These are phyloP conservation scores for Chrysina gloriosa DNA, from an alignment of 2,888 invertebrate species.

Conservation along the genomic window DNA sequence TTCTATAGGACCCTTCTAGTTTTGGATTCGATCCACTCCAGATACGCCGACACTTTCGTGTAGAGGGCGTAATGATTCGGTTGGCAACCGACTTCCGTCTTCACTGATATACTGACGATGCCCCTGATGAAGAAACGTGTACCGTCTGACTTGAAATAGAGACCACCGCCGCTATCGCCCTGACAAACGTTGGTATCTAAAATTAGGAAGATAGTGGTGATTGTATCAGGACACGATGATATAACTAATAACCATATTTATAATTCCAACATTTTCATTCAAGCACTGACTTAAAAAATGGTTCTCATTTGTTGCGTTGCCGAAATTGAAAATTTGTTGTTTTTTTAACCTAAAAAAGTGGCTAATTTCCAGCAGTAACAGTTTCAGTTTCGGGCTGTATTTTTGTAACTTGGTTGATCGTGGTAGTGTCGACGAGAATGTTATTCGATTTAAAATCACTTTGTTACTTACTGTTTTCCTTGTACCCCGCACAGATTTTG, in stretches of 20 bases:
- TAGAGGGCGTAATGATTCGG: conserved; percentile 59
- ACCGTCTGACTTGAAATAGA: conserved; percentile 58
- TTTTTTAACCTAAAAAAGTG: too few species aligned
- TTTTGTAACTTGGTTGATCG: too few species aligned
- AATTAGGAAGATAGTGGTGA: conserved; percentile 35
- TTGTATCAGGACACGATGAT: too few species aligned
- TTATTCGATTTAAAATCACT: too few species aligned
- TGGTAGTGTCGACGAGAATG: too few species aligned
- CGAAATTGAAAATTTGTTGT: too few species aligned
- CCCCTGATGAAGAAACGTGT: conserved; percentile 62
- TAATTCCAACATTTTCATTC: too few species aligned
- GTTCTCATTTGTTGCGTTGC: too few species aligned
- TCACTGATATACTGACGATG: conserved; percentile 62
- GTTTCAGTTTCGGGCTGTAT: too few species aligned
- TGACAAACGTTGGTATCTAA: conserved; percentile 64
- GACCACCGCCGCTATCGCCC: conserved; percentile 67
- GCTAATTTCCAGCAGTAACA: too few species aligned
- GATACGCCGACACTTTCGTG: conserved; percentile 57
- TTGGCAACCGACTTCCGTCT: conserved; percentile 52
- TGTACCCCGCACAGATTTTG: background rate
- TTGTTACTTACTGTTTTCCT: background rate
- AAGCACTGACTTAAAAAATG: too few species aligned
- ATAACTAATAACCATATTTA: too few species aligned
- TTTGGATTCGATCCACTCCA: conserved; percentile 37
- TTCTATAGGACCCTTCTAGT: background rate